Evolutionary conservation across 2,113 vertebrate genomes (phyloP).

Genomic region (Phrynosoma blainvillii): DNA sequence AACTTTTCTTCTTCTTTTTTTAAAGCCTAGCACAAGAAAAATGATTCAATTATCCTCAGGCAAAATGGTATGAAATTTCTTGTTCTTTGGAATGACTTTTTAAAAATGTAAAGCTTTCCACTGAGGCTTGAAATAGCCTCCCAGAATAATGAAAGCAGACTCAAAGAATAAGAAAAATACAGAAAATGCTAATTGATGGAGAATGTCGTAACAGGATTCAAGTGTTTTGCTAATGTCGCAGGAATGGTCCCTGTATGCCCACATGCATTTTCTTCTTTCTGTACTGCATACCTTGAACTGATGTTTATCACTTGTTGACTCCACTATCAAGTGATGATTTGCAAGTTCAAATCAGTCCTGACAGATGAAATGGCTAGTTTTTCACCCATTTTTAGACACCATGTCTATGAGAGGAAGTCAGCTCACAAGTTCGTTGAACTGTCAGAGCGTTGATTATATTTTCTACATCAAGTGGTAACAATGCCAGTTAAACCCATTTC

Average conservation of each 20-base stretch:
- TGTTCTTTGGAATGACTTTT: slow-evolving; percentile 25
- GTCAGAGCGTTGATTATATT: too few relatives aligned
- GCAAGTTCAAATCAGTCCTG: background rate
- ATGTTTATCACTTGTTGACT: background rate
- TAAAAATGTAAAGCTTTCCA: slow-evolving; percentile 24
- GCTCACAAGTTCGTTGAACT: background rate
- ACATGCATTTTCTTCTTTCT: background rate
- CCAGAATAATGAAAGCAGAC: background rate
- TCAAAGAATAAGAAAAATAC: background rate
- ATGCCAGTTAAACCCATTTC: too few relatives aligned
- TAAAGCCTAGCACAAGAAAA: slow-evolving; percentile 13
- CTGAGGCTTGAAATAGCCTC: slow-evolving; percentile 8
- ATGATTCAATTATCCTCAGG: slow-evolving; percentile 45
- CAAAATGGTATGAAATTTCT: slow-evolving; percentile 30
- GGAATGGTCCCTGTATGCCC: background rate
- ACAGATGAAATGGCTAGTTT: background rate
- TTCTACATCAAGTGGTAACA: too few relatives aligned
- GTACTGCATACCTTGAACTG: background rate
- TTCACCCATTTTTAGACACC: background rate
- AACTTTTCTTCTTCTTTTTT: slow-evolving; percentile 14
- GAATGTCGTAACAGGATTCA: background rate
- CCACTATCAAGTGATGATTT: background rate
- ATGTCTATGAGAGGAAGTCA: background rate
- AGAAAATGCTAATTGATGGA: background rate
- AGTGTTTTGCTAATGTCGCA: slow-evolving; percentile 1